Base-by-base conservation (phyloP, 2,797 vertebrate genomes). In the Glyptemys insculpta region DNA sequence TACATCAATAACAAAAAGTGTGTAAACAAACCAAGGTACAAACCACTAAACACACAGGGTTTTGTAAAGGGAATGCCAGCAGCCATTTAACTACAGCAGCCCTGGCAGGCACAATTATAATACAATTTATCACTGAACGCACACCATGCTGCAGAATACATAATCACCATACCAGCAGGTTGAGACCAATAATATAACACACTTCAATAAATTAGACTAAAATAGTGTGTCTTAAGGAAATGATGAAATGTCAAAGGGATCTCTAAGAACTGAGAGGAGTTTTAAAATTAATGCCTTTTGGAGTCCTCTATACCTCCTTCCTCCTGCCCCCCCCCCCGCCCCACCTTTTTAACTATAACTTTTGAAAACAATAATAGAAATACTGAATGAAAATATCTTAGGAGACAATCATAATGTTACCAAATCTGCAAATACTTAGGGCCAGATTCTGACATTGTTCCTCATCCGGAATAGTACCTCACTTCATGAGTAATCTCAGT, bases 61-160 rank as follows among this genome's bases (percentile, higher is more conserved):
- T 85, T 56, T 92, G 59, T 82, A 93, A 85, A 81, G 53, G 86
- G 79, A 95, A 91, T 68, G 68, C 84, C 83, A 94, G 88, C 68
- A 87, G 53, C 53, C 47, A n/a, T 83, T 85, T 89, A 76, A 88
- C 87, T 94, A 86, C 52, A 92, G 87, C 86, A 88, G 65, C 89
- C 41, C 95, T 82, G 87, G 34, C 76, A 89, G 84, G 85, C 19
- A 90, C 84, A 96, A 94, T 91, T 84, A 54, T 82, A 94, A 92
- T 76, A 89, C 1, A 91, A 91, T 91, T 97, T 95, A 91, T 89
- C 83, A 88, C 50, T 89, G 83, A 96, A 95, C 87, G 12, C 76
- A 81, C 12, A 91, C 72, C 62, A 82, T 93, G 74, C 82, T 85
- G 29, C 72, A 54, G 91, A 95, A 97, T 82, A 47, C 79, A 93